Percentiles rank a stretch among this genome's conserved stretches.
Evolutionary conservation across 1,140 invertebrate species (phyloP).

Genomic region (Achroia grisella): DNA sequence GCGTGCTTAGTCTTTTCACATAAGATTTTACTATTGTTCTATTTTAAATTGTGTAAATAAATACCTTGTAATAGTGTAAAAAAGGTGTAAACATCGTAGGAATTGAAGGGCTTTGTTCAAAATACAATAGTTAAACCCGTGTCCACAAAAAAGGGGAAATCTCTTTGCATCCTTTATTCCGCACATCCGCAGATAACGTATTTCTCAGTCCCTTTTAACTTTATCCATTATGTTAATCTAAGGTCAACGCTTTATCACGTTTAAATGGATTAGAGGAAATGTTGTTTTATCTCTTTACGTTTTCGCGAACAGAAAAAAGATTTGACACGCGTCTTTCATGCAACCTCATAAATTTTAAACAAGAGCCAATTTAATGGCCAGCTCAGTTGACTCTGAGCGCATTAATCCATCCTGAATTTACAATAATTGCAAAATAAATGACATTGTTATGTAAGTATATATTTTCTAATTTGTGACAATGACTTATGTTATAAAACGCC

Average conservation of each 20-base stretch:
- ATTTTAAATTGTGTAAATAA: not conserved
- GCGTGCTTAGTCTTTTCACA: too few relatives aligned
- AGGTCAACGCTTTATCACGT: constrained; percentile 39
- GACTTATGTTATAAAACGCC: too few relatives aligned
- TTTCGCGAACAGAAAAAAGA: constrained; percentile 9
- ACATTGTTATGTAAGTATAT: too few relatives aligned
- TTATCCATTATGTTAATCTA: constrained; percentile 48
- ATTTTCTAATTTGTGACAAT: too few relatives aligned
- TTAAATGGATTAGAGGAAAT: constrained; percentile 39
- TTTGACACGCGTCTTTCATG: too few relatives aligned
- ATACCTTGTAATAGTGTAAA: constrained; percentile 5
- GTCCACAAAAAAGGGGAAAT: constrained; percentile 34
- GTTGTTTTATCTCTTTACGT: constrained; percentile 21
- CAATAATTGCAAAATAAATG: too few relatives aligned
- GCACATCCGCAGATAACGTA: constrained; percentile 31
- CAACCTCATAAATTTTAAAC: too few relatives aligned
- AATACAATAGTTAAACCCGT: constrained; percentile 38
- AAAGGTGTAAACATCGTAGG: constrained; percentile 16
- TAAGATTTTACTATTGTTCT: too few relatives aligned
- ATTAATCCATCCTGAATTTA: too few relatives aligned
- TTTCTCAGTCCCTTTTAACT: constrained; percentile 40
- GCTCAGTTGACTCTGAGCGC: too few relatives aligned
- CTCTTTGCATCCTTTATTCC: constrained; percentile 38
- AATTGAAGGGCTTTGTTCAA: constrained; percentile 30
- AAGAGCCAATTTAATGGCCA: too few relatives aligned